Conservation (phyloP, 2,888 invertebrate genomes). For the Rhamnusium bicolor region DNA sequence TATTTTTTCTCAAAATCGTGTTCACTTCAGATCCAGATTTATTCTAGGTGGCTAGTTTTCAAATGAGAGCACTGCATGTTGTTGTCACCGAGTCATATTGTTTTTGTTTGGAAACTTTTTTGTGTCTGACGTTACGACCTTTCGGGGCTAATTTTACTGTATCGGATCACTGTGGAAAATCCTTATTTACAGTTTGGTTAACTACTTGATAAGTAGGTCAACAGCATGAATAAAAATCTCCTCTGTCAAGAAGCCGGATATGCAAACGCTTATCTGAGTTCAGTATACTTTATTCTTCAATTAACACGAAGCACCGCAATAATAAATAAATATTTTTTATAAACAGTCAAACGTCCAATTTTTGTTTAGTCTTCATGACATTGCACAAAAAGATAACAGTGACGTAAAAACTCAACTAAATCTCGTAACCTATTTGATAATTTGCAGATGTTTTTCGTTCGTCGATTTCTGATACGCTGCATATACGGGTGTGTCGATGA, state of each 20-base stretch:
- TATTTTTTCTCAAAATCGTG: too few species aligned
- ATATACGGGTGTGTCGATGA: constrained; percentile 8
- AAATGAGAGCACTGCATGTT: too few species aligned
- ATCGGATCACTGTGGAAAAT: too few species aligned
- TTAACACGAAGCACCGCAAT: background rate
- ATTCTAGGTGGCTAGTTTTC: too few species aligned
- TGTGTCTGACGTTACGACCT: too few species aligned
- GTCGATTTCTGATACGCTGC: background rate
- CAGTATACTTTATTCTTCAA: background rate
- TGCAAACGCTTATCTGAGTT: background rate
- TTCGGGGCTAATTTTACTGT: too few species aligned
- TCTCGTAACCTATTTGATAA: background rate
- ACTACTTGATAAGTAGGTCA: too few species aligned
- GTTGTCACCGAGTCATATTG: too few species aligned
- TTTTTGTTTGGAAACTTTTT: too few species aligned
- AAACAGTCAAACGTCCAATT: constrained; percentile 3
- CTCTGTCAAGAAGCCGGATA: background rate
- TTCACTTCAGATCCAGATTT: too few species aligned
- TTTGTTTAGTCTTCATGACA: background rate
- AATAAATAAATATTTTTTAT: background rate
- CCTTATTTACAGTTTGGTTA: too few species aligned
- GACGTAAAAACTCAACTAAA: background rate
- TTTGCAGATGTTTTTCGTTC: background rate
- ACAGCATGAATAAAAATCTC: too few species aligned
- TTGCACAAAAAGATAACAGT: background rate